Conservation (phyloP, 2,888 invertebrate genomes). For the Eurytoma californica region DNA sequence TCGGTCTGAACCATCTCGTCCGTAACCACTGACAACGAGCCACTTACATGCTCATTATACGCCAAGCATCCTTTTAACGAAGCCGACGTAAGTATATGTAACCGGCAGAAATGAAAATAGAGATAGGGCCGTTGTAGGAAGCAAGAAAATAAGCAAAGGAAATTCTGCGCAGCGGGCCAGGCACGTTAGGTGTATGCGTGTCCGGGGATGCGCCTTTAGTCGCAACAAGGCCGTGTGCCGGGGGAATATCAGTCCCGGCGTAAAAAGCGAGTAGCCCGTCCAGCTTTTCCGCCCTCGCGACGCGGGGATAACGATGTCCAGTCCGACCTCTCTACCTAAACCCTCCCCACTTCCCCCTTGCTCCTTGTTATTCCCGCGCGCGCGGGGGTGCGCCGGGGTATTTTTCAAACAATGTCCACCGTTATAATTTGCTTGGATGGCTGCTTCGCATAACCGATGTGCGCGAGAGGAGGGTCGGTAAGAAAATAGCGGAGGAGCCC, state of each 20-base stretch:
- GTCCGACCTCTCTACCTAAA: conserved; percentile 48
- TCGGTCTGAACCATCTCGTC: no score
- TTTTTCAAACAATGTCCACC: conserved; percentile 71
- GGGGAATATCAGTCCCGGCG: conserved; percentile 27
- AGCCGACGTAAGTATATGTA: conserved; percentile 16
- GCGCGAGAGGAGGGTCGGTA: conserved; percentile 55
- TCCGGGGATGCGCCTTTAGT: conserved; percentile 17
- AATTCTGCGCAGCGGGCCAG: conserved; percentile 50
- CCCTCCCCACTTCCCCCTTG: conserved; percentile 56
- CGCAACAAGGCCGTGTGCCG: conserved; percentile 4
- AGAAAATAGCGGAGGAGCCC: conserved; percentile 58
- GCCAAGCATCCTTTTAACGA: conserved; percentile 25
- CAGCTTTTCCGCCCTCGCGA: conserved; percentile 26
- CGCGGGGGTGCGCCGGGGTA: conserved; percentile 61
- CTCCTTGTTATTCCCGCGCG: conserved; percentile 67
- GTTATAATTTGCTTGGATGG: conserved; percentile 71
- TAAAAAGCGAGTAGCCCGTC: conserved; percentile 7
- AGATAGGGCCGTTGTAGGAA: not conserved
- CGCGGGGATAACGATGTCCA: conserved; percentile 69
- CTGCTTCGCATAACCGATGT: conserved; percentile 69
- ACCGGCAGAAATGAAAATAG: not conserved
- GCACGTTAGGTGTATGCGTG: conserved; percentile 27
- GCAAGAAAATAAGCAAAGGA: conserved; percentile 51
- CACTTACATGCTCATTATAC: not conserved
- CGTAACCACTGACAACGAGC: no score